Evolutionary conservation across 2,888 invertebrate species (phyloP), one percentile per base, ranked within the genome.

Genomic region (Dasypogon diadema): DNA sequence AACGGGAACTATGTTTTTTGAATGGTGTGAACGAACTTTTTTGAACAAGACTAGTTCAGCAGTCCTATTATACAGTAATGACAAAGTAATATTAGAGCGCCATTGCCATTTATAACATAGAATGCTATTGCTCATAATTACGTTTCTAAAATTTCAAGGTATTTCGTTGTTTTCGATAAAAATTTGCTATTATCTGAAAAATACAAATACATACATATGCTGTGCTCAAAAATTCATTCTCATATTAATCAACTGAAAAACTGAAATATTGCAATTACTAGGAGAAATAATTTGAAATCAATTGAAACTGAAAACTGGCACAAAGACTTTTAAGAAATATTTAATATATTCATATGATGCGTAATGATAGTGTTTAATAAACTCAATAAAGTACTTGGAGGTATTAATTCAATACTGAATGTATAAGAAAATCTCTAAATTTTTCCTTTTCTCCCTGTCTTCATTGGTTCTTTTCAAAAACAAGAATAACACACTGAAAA

Each of bases 251-350:
- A 21, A 51, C 14, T 51, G 18, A 51, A n/a, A n/a, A n/a, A n/a
- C n/a, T 51, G 18, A 16, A 51, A 51, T 51, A 51, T 51, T 30
- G 34, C 30, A 58, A 34, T 42, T 58, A 58, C 58, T 30, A 58
- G 34, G 2, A 26, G 24, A 58, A 8, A 56, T 56, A 24, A 56
- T 56, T 24, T 56, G 21, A 56, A 55, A 56, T 22, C 14, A 22
- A 56, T 56, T 56, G 56, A 30, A 30, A 58, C 58, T 26, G 58
- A 30, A 55, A 58, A 30, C 34, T 58, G 58, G 58, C 58, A 58
- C 58, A 58, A 58, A 58, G 58, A 58, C 58, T 58, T 30, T 30
- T 58, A 58, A 34, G 34, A 34, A 30, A 34, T 30, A 58, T 30
- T 58, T 58, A 30, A 58, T 58, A 30, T 30, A 58, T 58, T 22